These are phyloP conservation scores for Mactromeris polynyma DNA, from an alignment of 2,888 invertebrate species.

Conservation along the genomic window DNA sequence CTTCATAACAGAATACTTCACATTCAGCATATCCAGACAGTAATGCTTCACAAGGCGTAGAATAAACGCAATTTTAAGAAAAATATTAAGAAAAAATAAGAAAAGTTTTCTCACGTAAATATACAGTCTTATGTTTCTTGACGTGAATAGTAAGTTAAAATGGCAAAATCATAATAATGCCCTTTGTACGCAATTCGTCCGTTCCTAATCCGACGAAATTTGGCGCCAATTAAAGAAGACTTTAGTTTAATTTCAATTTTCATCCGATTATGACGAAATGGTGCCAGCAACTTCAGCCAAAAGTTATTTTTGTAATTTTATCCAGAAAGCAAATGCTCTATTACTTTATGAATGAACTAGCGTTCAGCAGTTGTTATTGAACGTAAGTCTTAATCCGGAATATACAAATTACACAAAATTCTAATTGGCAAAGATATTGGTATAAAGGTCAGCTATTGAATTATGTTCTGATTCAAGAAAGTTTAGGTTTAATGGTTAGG, in stretches of 20 bases:
- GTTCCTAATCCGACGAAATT: conserved; percentile 50
- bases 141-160: background rate
- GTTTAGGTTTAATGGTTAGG: too few relatives aligned
- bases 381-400: background rate
- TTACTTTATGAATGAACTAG: conserved; percentile 5
- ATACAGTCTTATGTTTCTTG: background rate
- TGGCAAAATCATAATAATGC: background rate
- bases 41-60: background rate
- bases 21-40: background rate
- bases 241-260: conserved; percentile 40
- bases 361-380: background rate
- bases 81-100: too few relatives aligned
- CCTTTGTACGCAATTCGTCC: conserved; percentile 35
- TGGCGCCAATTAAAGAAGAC: conserved; percentile 61
- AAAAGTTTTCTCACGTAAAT: background rate
- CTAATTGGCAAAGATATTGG: background rate
- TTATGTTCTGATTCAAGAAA: too few relatives aligned
- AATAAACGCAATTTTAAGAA: background rate
- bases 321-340: background rate
- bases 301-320: background rate
- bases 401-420: background rate
- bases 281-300: conserved; percentile 35
- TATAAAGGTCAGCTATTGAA: too few relatives aligned
- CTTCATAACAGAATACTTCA: too few relatives aligned
- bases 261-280: background rate